Conservation (phyloP, 2,113 vertebrate genomes). For the Dipodomys stephensi region DNA sequence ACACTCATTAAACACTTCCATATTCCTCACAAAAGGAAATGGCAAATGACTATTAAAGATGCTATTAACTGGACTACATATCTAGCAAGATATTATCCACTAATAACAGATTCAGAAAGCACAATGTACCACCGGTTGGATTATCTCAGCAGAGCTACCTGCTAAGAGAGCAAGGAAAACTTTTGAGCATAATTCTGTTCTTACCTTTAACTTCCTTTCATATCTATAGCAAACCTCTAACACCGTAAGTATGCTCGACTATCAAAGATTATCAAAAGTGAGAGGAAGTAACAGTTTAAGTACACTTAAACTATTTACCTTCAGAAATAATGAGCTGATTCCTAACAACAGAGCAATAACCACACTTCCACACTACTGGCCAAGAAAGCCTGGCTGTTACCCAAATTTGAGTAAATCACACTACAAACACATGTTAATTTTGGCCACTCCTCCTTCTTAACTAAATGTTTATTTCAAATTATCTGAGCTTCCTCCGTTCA, state of each 20-base stretch:
- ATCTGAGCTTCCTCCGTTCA: slow-evolving; percentile 56
- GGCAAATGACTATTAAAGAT: not conserved
- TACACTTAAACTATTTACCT: slow-evolving; percentile 64
- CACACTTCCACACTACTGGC: slow-evolving; percentile 65
- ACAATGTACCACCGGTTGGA: slow-evolving; percentile 34
- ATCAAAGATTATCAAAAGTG: slow-evolving; percentile 62
- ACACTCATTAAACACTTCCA: not conserved
- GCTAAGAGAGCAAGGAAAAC: slow-evolving; percentile 24
- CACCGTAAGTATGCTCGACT: not conserved
- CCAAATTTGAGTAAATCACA: slow-evolving; percentile 78
- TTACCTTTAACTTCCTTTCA: slow-evolving; percentile 32
- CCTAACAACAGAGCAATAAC: slow-evolving; percentile 75
- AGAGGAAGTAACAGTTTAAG: slow-evolving; percentile 53
- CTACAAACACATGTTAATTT: slow-evolving; percentile 82
- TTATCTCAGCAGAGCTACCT: slow-evolving; percentile 41
- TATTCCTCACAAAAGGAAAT: not conserved
- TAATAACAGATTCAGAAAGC: slow-evolving; percentile 37
- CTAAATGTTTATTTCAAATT: slow-evolving; percentile 72
- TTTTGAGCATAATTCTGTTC: not conserved
- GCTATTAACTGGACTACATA: not conserved
- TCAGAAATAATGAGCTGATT: slow-evolving; percentile 76
- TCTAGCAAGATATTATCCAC: slow-evolving; percentile 7
- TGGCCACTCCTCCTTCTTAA: slow-evolving; percentile 69
- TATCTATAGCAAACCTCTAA: slow-evolving; percentile 6
- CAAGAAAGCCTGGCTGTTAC: slow-evolving; percentile 79